Evolutionary conservation across 2,888 invertebrate genomes (phyloP).

Genomic region (Plagiodera versicolora): DNA sequence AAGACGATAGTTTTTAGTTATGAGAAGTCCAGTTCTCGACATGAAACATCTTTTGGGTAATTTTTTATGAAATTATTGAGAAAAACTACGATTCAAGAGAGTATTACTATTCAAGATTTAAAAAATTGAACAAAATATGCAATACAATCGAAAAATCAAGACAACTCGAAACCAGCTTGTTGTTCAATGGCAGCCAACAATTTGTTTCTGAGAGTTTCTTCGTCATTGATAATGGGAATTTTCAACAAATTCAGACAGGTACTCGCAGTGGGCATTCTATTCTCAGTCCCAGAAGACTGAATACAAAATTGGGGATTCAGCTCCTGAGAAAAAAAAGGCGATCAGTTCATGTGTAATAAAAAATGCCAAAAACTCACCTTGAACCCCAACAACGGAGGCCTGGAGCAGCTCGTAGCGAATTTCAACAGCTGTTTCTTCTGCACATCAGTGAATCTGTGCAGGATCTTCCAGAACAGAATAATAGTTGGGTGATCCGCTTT

Average conservation of each 20-base stretch:
- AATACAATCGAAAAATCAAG: constrained; percentile 58
- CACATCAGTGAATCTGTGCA: constrained; percentile 78
- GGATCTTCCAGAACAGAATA: constrained; percentile 85
- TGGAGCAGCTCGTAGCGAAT: constrained; percentile 97
- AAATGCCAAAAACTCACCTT: too few relatives aligned
- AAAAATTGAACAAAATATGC: constrained; percentile 13
- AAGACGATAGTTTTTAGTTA: too few relatives aligned
- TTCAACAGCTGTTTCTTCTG: constrained; percentile 88
- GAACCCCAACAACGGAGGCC: constrained; percentile 95
- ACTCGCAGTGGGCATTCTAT: constrained; percentile 93
- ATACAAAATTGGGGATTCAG: constrained; percentile 95
- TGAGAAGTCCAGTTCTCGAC: too few relatives aligned
- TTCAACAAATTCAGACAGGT: constrained; percentile 98
- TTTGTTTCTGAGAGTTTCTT: constrained; percentile 76
- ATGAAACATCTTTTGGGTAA: too few relatives aligned
- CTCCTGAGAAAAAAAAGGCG: constrained; percentile 63
- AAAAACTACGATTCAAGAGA: background rate
- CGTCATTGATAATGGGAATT: constrained; percentile 85
- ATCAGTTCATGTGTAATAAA: background rate
- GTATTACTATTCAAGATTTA: constrained; percentile 9
- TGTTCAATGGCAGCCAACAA: constrained; percentile 92
- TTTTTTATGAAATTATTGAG: too few relatives aligned
- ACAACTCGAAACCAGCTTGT: constrained; percentile 94
- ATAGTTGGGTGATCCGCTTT: constrained; percentile 82
- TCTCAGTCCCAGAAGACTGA: constrained; percentile 86